Base-by-base conservation (phyloP, 1,140 invertebrate species). In the Gonioctena quinquepunctata region DNA sequence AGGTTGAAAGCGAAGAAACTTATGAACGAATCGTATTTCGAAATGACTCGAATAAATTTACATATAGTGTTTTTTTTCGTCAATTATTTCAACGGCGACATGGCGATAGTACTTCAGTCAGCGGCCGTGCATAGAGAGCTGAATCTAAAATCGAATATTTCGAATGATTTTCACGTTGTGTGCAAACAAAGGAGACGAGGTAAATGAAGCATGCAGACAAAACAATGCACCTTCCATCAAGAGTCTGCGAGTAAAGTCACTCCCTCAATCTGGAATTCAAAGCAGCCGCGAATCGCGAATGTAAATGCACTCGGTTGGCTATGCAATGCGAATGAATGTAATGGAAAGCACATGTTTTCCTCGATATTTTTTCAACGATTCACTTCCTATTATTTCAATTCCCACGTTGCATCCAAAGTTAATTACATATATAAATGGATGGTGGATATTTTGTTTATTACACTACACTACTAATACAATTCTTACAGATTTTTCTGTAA, bases 151-250 rank as follows among this genome's bases (percentile, higher is more conserved):
- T 42, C 33, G 33, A 42, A n/a, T n/a, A n/a, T n/a, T 57, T 57
- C 19, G 54, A 22, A 57, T 57, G 54, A 57, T 57, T 57, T 57
- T 57, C 54, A 57, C 54, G 54, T 57, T 57, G 21, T 57, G 21
- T 57, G 25, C 25, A 57, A 57, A 57, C 54, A 57, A 57, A 57
- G n/a, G n/a, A n/a, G 54, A 21, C 54, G 21, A 21, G 54, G 54
- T 57, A 57, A 57, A 57, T 57, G 54, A 57, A 57, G 54, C 54
- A 25, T 57, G 21, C 25, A 57, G 54, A 21, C 21, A 22, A 57
- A 57, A 57, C 21, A 21, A 57, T 57, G 21, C 54, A 21, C 21
- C 13, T 25, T 22, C 21, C 16, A 25, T 23, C 54, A 25, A 57
- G 54, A 57, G 18, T 23, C 21, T 57, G 21, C 54, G 54, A 57